Conservation (phyloP, 92 coral and sea anemone species). For the Montipora capitata region DNA sequence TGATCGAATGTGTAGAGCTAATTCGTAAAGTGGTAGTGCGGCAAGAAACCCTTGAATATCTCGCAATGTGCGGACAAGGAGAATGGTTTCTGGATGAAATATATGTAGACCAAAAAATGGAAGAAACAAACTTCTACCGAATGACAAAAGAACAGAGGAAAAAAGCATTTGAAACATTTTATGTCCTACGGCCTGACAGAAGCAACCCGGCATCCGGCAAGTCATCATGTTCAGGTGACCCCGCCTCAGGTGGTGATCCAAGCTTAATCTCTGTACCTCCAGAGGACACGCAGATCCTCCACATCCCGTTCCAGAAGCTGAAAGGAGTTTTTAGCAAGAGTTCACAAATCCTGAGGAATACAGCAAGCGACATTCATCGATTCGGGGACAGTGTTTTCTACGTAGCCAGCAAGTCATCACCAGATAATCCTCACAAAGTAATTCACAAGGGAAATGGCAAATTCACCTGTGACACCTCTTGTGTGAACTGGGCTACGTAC, state of each 20-base stretch:
- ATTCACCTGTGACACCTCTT: constrained; percentile 12
- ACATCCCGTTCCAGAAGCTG: constrained; percentile 7
- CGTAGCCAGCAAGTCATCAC: too few species aligned
- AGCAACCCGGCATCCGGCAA: background rate
- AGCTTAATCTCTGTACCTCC: background rate
- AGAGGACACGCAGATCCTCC: constrained; percentile 13
- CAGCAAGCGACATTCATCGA: background rate
- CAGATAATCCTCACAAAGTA: background rate
- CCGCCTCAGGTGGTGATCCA: background rate
- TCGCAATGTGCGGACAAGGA: constrained; percentile 20
- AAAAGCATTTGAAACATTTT: constrained; percentile 6
- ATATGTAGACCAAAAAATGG: background rate
- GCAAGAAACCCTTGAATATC: constrained; percentile 7
- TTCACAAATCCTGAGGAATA: background rate
- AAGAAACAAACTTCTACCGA: background rate
- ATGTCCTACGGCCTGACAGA: background rate
- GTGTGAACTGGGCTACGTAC: constrained; percentile 19
- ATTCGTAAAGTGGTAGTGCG: constrained; percentile 10
- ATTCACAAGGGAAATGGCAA: background rate
- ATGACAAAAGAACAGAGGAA: background rate
- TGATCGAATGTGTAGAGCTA: too few species aligned
- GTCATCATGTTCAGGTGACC: constrained; percentile 6
- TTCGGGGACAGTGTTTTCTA: too few species aligned
- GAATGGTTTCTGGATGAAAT: background rate
- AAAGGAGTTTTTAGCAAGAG: background rate